A percentile compares a stretch with the other conserved stretches of the same genome.
Evolutionary conservation across 2,888 invertebrate species (phyloP).

Genomic region (Microctonus brassicae): DNA sequence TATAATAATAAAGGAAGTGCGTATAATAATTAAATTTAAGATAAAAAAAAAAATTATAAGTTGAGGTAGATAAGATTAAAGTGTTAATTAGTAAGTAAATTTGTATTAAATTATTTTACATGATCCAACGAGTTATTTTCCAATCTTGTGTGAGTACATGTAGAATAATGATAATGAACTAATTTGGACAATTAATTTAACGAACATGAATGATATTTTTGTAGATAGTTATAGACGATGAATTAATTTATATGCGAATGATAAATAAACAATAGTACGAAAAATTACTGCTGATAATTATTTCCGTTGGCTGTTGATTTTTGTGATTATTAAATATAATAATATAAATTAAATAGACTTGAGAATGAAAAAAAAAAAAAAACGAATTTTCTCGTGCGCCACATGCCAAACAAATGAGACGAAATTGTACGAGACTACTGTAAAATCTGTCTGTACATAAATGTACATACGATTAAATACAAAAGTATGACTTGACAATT

Average conservation of each 20-base stretch:
- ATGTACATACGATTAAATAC: neutral
- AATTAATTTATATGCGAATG: too few species aligned
- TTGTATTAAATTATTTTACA: neutral
- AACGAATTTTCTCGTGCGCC: constrained; percentile 39
- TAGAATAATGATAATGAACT: neutral
- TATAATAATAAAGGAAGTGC: neutral
- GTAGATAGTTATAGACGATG: too few species aligned
- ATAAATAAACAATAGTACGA: neutral
- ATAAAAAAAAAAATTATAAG: neutral
- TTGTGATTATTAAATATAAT: neutral
- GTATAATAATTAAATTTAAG: neutral
- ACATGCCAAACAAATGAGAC: constrained; percentile 50
- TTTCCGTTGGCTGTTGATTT: neutral
- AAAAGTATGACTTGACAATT: neutral
- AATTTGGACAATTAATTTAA: too few species aligned
- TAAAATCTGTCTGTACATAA: neutral
- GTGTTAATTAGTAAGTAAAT: neutral
- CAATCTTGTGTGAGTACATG: neutral
- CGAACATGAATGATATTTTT: too few species aligned
- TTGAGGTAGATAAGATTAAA: too few species aligned
- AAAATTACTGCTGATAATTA: neutral
- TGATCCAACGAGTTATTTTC: neutral
- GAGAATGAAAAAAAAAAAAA: neutral
- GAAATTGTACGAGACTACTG: constrained; percentile 19
- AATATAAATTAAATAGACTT: neutral